Evolutionary conservation across 2,113 vertebrate species (phyloP).

Genomic region (Gallinago media): DNA sequence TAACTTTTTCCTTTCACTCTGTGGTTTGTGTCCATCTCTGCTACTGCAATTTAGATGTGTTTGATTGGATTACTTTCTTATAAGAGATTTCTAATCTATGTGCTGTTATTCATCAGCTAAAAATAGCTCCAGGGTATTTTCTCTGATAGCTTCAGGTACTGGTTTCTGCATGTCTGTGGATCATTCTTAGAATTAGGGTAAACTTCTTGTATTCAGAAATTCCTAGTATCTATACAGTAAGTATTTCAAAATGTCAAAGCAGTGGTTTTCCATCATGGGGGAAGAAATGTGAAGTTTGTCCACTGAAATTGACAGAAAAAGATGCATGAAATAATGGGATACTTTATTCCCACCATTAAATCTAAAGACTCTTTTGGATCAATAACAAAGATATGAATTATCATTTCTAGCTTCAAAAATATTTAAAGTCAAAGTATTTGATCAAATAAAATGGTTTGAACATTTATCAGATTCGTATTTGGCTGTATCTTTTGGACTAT

Average conservation of each 20-base stretch:
- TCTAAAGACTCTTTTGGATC: not conserved
- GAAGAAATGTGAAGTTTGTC: not conserved
- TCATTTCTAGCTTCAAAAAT: not conserved
- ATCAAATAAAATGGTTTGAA: not conserved
- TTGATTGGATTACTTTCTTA: not conserved
- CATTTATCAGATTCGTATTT: not conserved
- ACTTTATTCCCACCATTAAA: not conserved
- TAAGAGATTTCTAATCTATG: not conserved
- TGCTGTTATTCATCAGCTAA: not conserved
- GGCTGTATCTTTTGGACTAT: not conserved
- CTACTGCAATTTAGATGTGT: not conserved
- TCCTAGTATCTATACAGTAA: not conserved
- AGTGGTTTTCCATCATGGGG: not conserved
- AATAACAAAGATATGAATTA: not conserved
- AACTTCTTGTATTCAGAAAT: not conserved
- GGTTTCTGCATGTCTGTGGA: not conserved
- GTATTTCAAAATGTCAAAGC: not conserved
- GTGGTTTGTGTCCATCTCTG: not conserved
- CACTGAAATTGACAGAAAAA: not conserved
- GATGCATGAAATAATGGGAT: rapidly evolving
- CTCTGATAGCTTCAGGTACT: not conserved
- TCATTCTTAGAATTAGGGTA: not conserved
- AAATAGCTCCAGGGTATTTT: not conserved
- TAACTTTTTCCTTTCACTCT: not conserved
- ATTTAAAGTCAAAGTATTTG: not conserved